phyloP scores from a whole-genome alignment of 2,797 vertebrate genomes.

The Lepus townsendii region DNA sequence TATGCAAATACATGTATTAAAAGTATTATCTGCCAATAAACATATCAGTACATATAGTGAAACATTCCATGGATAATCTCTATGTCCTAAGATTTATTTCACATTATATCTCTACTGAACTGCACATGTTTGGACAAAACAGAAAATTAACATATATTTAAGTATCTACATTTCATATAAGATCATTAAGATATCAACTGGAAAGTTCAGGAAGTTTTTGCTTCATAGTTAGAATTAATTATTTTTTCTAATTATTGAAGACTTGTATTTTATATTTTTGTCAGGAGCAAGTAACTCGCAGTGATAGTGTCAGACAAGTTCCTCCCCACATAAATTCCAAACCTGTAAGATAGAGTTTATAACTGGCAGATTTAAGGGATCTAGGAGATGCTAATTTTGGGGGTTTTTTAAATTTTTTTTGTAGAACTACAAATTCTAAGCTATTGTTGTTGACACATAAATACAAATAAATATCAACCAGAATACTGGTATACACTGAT shows the following conservation, averaged over 20 bases:
- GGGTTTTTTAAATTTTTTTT: not conserved
- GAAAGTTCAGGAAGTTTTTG: constrained; percentile 38
- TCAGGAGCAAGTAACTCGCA: not conserved
- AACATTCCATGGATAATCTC: not conserved
- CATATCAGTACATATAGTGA: not conserved
- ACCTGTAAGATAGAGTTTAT: not conserved
- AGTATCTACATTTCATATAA: constrained; percentile 12
- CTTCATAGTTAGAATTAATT: not conserved
- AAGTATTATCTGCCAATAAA: not conserved
- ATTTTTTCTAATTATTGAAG: not conserved
- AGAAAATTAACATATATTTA: constrained; percentile 11
- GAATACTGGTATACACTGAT: not conserved
- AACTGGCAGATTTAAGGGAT: not conserved
- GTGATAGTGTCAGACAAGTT: not conserved
- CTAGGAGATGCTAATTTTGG: not conserved
- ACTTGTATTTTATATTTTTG: not conserved
- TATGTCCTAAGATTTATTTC: not conserved
- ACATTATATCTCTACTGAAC: not conserved
- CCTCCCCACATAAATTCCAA: not conserved
- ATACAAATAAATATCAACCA: constrained; percentile 1
- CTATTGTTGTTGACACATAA: constrained; percentile 1
- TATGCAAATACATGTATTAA: constrained; percentile 8
- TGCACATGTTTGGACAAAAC: constrained; percentile 13
- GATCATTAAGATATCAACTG: not conserved
- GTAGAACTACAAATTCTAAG: not conserved